A percentile compares a stretch with the other conserved stretches of the same genome.
Conservation (phyloP, 2,797 vertebrate species). For the Jordanella pulchra region DNA sequence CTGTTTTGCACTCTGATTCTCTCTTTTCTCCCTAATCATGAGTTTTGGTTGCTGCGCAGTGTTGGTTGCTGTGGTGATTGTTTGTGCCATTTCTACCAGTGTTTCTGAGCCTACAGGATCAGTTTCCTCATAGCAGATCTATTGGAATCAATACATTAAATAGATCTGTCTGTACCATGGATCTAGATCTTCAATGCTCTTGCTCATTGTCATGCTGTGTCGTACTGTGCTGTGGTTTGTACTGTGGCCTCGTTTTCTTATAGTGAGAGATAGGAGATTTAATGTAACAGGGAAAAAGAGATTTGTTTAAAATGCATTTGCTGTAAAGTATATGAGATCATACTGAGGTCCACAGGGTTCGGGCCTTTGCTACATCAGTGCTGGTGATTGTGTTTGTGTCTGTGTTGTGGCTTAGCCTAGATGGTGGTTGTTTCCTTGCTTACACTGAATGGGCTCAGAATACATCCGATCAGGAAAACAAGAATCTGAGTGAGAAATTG, state of each 20-base stretch:
- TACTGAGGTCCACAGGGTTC: conserved; percentile 30
- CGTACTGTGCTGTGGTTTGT: conserved; percentile 61
- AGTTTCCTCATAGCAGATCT: conserved; percentile 62
- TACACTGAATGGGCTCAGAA: conserved; percentile 36
- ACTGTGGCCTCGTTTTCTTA: conserved; percentile 41
- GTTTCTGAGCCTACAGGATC: conserved; percentile 39
- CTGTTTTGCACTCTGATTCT: conserved; percentile 44
- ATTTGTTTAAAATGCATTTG: background rate
- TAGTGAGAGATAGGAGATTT: conserved; percentile 25
- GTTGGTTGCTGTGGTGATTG: conserved; percentile 68
- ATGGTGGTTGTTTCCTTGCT: conserved; percentile 56
- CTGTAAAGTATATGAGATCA: background rate
- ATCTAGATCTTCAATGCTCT: conserved; percentile 41
- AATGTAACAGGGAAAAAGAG: background rate
- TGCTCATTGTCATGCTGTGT: conserved; percentile 54
- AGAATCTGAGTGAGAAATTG: conserved; percentile 10
- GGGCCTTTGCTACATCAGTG: conserved; percentile 51
- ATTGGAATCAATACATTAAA: conserved; percentile 50
- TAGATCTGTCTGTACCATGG: conserved; percentile 64
- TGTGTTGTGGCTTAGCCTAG: conserved; percentile 67
- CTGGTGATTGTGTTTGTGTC: conserved; percentile 62
- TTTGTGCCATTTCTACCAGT: conserved; percentile 46
- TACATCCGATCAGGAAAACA: background rate
- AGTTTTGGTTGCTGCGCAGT: conserved; percentile 66
- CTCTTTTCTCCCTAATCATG: conserved; percentile 47